Base-by-base conservation (phyloP, 2,888 invertebrate species). In the Formica aserva region DNA sequence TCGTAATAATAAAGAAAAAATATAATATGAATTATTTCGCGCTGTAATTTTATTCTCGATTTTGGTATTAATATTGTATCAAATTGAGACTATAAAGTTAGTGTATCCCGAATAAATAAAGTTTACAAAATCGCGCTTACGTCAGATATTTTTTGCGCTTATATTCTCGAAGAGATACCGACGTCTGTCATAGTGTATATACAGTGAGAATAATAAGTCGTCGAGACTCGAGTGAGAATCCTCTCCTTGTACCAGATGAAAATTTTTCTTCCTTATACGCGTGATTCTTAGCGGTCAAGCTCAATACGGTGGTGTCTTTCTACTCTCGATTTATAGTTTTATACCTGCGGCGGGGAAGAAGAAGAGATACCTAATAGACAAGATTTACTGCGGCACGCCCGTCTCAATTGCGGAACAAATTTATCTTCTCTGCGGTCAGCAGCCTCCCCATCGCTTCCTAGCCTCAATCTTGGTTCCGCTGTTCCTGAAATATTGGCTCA, bases 341-440 rank as follows among this genome's bases (percentile, higher is more conserved):
- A 92, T 92, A 92, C 92, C 92, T 91, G 92, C 85, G 89, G 88
- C 85, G 82, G 87, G 85, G 89, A 82, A 89, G 91, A 91, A 90
- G 90, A 92, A 91, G 90, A 92, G 91, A 91, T 89, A 92, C 89
- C 93, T 93, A 93, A 93, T 93, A 92, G 93, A 93, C 90, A 93
- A 93, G 94, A 94, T 93, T 93, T 93, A 93, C 93, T 90, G 91
- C 92, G 87, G 90, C 91, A 92, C 91, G 93, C 92, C 93, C 91
- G 93, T 92, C 93, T 94, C 94, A 94, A 94, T 94, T 93, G 94
- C 93, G 91, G 93, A 93, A 93, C 93, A 93, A 94, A 94, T 94
- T 94, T 94, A 94, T 94, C 94, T 94, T 92, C 90, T 88, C 91
- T 91, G 92, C 90, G 92, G 92, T 94, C 94, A 94, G 93, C 93